Percentiles rank a stretch among this genome's conserved stretches.
Evolutionary conservation across 1,140 invertebrate genomes (phyloP).

Genomic region (Brachionus manjavacas): DNA sequence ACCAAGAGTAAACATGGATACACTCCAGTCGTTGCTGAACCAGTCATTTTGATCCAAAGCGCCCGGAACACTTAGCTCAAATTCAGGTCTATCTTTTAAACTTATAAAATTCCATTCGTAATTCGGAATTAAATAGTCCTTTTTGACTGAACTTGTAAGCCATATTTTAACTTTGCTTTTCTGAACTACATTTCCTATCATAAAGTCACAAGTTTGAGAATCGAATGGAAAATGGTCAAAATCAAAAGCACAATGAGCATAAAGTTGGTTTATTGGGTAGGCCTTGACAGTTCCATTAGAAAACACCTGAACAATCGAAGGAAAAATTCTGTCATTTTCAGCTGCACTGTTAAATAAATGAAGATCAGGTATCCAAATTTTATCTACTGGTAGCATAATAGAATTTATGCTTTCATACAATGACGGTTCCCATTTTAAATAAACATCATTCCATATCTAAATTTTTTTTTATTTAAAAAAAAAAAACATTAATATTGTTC

Average conservation of each 20-base stretch:
- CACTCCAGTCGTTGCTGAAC: conserved; percentile 39
- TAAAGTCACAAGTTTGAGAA: conserved; percentile 4
- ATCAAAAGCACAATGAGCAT: conserved; percentile 40
- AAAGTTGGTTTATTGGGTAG: conserved; percentile 33
- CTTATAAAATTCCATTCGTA: conserved; percentile 16
- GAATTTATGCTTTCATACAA: conserved; percentile 44
- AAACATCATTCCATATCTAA: conserved; percentile 45
- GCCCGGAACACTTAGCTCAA: conserved; percentile 9
- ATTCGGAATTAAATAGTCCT: background rate
- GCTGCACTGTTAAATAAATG: conserved; percentile 43
- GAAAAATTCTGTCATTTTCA: conserved; percentile 34
- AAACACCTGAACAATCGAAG: conserved; percentile 16
- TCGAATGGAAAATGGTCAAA: conserved; percentile 30
- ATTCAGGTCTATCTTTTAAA: background rate
- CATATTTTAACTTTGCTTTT: conserved; percentile 14
- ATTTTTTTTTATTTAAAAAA: background rate
- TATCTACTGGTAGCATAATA: conserved; percentile 41
- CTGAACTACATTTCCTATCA: conserved; percentile 25
- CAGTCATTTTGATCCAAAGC: background rate
- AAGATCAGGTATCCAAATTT: conserved; percentile 45
- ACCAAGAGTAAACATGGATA: conserved; percentile 16
- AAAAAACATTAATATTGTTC: background rate
- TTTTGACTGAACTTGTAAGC: background rate
- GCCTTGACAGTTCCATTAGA: background rate
- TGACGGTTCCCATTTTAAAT: conserved; percentile 45